phyloP scores from a whole-genome alignment of 2,113 vertebrate genomes.

The Vanacampus margaritifer region DNA sequence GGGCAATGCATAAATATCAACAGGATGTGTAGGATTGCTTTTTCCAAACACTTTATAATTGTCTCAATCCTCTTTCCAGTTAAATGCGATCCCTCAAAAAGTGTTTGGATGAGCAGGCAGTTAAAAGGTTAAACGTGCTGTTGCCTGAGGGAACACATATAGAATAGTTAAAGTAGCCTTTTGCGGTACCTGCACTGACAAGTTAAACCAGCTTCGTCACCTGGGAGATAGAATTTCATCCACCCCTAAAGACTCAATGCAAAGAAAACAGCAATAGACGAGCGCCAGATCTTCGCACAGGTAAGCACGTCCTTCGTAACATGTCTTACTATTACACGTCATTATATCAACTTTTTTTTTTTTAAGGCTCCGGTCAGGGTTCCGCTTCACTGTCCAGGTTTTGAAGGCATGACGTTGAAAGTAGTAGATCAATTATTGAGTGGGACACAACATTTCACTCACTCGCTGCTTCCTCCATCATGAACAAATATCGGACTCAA shows the following conservation, averaged over 20 bases:
- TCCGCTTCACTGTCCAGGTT: not conserved
- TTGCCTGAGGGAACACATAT: not conserved
- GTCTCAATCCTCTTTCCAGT: not conserved
- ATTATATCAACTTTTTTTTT: not conserved
- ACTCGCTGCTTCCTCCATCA: not conserved
- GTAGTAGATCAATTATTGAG: not conserved
- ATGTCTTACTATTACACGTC: not conserved
- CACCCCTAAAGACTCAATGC: slow-evolving; percentile 2
- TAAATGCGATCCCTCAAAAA: not conserved
- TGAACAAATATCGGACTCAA: not conserved
- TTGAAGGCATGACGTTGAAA: not conserved
- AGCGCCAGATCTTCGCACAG: slow-evolving; percentile 10
- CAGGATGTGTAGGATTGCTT: too few species aligned
- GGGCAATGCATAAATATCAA: too few species aligned
- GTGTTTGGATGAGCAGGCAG: not conserved
- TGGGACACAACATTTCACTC: not conserved
- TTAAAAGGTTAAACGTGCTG: not conserved
- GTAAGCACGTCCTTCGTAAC: slow-evolving; percentile 25
- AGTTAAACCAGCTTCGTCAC: slow-evolving; percentile 41
- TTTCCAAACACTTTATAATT: too few species aligned
- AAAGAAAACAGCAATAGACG: slow-evolving; percentile 16
- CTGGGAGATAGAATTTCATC: slow-evolving; percentile 6
- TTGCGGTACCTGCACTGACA: slow-evolving; percentile 40
- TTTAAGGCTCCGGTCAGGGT: not conserved
- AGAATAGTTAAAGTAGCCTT: not conserved